Base-by-base conservation (phyloP, 2,113 vertebrate species). In the Epinephelus moara region DNA sequence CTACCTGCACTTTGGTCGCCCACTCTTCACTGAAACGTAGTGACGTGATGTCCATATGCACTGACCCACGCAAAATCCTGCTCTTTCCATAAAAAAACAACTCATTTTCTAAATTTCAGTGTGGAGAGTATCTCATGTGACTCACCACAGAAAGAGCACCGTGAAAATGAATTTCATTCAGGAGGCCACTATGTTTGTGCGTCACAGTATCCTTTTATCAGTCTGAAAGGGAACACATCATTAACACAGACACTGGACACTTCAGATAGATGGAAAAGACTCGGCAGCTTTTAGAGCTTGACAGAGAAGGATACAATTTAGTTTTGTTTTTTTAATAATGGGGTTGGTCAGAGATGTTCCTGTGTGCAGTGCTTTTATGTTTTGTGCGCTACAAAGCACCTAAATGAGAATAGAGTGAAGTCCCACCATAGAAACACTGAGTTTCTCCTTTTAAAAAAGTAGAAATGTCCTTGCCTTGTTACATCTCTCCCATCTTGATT, bases 291-390 rank as follows among this genome's bases (percentile, higher is more conserved):
- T 57, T 37, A 70, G 50, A 83, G 25, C 49, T 14, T 17, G 15
- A 25, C 14, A 42, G 64, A 60, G 33, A 63, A 18, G 2, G 25
- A 49, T 27, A 14, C 70, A 15, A 66, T 75, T 66, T 19, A 47
- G 17, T 70, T 70, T 5, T 57, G 78, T 57, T 49, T 3, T 64
- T 64, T 75, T 57, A 52, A 40, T 85, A 70, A 75, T 59, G 42
- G 25, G 37, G 5, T 68, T 75, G 33, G 33, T 50, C 49, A 57
- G 50, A 61, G 63, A 64, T 75, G 70, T 30, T 67, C 30, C 13
- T 53, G 40, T 79, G 45, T 67, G 49, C 47, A 30, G 50, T 9
- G 27, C 63, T 59, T 75, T 75, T 63, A 4, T 70, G 18, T 45
- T 49, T 37, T 55, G 10, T 52, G 53, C 62, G 13, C 62, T 45